These are phyloP conservation scores for Bradypodion ventrale DNA, from an alignment of 2,797 vertebrate species.

Conservation along the genomic window DNA sequence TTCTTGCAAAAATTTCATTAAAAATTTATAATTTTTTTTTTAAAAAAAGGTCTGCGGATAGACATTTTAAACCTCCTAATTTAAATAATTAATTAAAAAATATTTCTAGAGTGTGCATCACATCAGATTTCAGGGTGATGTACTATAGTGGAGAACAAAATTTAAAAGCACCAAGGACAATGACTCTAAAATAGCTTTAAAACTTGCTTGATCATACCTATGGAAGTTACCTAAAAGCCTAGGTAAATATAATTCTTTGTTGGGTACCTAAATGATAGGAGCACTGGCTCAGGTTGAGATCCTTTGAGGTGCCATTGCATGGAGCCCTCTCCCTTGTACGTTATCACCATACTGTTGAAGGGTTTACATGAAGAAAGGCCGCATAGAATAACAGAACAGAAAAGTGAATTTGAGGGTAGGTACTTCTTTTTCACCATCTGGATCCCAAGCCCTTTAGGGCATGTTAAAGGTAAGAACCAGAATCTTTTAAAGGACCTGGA, in stretches of 20 bases:
- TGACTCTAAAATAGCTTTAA: too few relatives aligned
- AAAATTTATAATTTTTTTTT: too few relatives aligned
- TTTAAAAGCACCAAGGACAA: too few relatives aligned
- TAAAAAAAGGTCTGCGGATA: too few relatives aligned
- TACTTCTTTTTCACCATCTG: background rate
- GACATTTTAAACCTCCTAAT: too few relatives aligned
- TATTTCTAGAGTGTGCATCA: too few relatives aligned
- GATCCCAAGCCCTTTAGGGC: background rate
- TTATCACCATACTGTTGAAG: background rate
- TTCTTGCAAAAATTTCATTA: too few relatives aligned
- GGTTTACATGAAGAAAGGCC: background rate
- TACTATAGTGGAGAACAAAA: background rate
- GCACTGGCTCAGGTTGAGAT: background rate
- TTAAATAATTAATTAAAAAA: too few relatives aligned
- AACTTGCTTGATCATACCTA: background rate
- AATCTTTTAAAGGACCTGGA: background rate
- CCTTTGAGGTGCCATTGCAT: background rate
- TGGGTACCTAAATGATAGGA: background rate
- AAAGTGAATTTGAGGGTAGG: background rate
- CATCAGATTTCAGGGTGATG: background rate
- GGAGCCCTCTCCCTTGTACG: background rate
- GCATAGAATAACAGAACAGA: background rate
- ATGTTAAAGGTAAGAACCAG: background rate
- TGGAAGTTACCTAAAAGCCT: background rate
- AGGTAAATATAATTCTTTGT: background rate